Evolutionary conservation across 2,113 vertebrate species (phyloP).

Genomic region (Pollachius pollachius): DNA sequence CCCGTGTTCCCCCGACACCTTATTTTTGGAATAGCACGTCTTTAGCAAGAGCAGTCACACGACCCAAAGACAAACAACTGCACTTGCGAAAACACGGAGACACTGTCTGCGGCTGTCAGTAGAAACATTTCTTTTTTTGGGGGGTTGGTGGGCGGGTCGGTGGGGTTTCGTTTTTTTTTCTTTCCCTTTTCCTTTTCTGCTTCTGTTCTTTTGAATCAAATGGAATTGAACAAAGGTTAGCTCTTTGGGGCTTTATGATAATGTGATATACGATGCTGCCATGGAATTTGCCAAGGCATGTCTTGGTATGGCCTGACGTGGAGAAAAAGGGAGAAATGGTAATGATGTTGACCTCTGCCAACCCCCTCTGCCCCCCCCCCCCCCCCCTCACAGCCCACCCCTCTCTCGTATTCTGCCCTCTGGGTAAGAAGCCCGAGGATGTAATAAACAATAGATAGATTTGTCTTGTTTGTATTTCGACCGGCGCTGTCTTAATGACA

Average conservation of each 20-base stretch:
- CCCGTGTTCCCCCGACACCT: constrained; percentile 61
- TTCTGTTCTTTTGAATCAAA: constrained; percentile 59
- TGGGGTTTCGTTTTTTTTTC: background rate
- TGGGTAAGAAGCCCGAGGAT: constrained; percentile 67
- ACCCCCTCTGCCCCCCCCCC: background rate
- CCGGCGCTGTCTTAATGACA: constrained; percentile 54
- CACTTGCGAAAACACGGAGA: constrained; percentile 74
- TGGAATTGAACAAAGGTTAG: constrained; percentile 72
- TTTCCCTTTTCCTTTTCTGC: constrained; percentile 16
- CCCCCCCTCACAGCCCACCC: constrained; percentile 35
- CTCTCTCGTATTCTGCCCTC: constrained; percentile 62
- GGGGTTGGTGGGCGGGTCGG: no score
- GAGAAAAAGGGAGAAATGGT: constrained; percentile 66
- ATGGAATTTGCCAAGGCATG: constrained; percentile 70
- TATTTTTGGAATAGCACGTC: constrained; percentile 94
- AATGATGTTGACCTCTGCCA: constrained; percentile 70
- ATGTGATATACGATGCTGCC: constrained; percentile 68
- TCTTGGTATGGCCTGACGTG: constrained; percentile 66
- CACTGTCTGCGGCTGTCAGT: constrained; percentile 58
- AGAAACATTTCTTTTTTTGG: constrained; percentile 39
- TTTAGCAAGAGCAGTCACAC: constrained; percentile 96
- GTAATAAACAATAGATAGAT: constrained; percentile 75
- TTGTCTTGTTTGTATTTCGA: constrained; percentile 67
- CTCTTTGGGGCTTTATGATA: constrained; percentile 71
- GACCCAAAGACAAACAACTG: constrained; percentile 97